phyloP scores from a whole-genome alignment of 2,113 vertebrate genomes.

The Zeus faber region DNA sequence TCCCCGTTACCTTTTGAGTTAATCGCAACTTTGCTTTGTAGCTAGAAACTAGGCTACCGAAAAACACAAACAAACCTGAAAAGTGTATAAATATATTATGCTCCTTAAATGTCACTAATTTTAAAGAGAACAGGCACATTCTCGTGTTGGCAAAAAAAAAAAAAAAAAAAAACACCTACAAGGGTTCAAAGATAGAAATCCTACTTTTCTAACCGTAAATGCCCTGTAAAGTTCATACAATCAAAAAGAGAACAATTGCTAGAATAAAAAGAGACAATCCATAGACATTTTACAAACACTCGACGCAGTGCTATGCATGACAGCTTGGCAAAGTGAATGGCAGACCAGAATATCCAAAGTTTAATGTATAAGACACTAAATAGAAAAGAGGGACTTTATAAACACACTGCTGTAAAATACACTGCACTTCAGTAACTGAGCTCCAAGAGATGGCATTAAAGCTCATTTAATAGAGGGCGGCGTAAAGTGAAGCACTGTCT shows the following conservation, averaged over 20 bases:
- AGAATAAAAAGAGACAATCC: not conserved
- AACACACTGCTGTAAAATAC: too few species aligned
- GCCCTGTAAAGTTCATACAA: conserved; percentile 15
- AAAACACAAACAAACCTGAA: not conserved
- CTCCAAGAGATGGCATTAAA: too few species aligned
- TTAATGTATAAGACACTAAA: conserved; percentile 22
- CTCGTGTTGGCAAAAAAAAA: not conserved
- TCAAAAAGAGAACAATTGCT: not conserved
- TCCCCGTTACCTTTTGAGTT: not conserved
- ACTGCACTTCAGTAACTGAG: too few species aligned
- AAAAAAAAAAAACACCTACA: not conserved
- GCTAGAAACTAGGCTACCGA: too few species aligned
- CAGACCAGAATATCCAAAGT: conserved; percentile 25
- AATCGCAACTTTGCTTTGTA: not conserved
- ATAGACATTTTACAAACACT: conserved; percentile 5
- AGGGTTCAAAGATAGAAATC: too few species aligned
- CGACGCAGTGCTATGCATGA: conserved; percentile 22
- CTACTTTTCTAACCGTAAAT: conserved; percentile 14
- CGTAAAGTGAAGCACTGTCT: too few species aligned
- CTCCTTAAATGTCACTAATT: not conserved
- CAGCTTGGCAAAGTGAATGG: conserved; percentile 28
- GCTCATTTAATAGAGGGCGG: too few species aligned
- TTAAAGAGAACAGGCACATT: conserved; percentile 26
- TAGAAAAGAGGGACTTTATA: too few species aligned
- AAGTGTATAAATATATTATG: too few species aligned